Evolutionary conservation across 2,888 invertebrate species (phyloP), one percentile per base, ranked within the genome.

Genomic region (Phalera bucephala): DNA sequence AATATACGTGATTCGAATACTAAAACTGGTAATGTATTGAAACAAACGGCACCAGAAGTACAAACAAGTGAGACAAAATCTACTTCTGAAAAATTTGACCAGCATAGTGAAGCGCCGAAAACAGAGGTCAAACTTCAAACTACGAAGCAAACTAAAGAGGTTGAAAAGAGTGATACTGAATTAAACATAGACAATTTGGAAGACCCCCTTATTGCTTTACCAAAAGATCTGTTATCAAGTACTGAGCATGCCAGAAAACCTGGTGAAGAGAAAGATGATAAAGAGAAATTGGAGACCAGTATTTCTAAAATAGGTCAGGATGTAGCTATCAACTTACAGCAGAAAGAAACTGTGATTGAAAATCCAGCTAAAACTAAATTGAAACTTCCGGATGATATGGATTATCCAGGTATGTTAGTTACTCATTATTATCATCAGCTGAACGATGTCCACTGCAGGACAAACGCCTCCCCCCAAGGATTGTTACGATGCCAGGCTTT

Each of bases 321-420:
- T 29, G 13, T 34, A 10, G 14, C 20, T 8, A 19, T 29, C 13
- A 58, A 46, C 11, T 27, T 27, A 7, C 56, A 59, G 2, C 40
- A 38, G 12, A 71, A 69, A 40, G 55, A 54, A 6, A 17, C 53
- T 3, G 47, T 38, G 1, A 31, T 54, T 31, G 71, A 68, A n/a
- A 61, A 55, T 15, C 48, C 57, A 1, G 9, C 7, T 9, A 56
- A 65, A 19, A 43, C n/a, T n/a, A n/a, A n/a, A n/a, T n/a, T 10
- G 4, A 57, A 60, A 19, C 33, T 25, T 13, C 41, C 27, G 10
- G 44, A 41, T 26, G 45, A 50, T 14, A 39, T 38, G 10, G 67
- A 73, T 6, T 71, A 72, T 36, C 49, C 35, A 52, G 64, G 66
- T 64, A 39, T 7, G 17, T 17, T 17, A 17, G 17, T 6, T 17